Evolutionary conservation across 2,797 vertebrate genomes (phyloP), one percentile per base, ranked within the genome.

Genomic region (Sardinella longiceps): DNA sequence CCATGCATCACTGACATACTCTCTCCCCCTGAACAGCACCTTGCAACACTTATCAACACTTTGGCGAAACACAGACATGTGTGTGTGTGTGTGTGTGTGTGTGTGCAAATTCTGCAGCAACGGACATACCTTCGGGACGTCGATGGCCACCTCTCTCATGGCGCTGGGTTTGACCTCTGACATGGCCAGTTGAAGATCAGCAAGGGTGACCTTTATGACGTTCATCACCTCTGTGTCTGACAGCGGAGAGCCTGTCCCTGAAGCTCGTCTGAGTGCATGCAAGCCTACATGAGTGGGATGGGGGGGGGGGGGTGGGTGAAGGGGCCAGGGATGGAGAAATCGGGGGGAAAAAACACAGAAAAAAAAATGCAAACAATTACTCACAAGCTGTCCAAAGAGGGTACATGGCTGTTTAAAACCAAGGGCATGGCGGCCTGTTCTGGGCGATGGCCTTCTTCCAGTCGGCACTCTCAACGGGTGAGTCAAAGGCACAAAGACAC

Each of bases 81-180:
- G 70, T 77, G 33, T 77, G 70, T 39, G 70, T 70, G 60, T 37
- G 30, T 70, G 63, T 70, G 63, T 70, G 30, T 37, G 30, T 37
- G 30, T 37, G 28, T 20, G 28, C 37, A 0, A 5, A 12, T 37
- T 77, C 14, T 43, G 5, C 82, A 84, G 28, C 90, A 80, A 74
- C 51, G 84, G 70, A 94, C 94, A 91, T 94, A 99, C 98, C 94
- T 97, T 98, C 82, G 98, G 98, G 70, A 99, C 96, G 80, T 99
- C 98, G 1, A 99, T 92, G 50, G 98, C 96, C 74, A 99, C 97
- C 89, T 99, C 98, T 90, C 98, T 97, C 98, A 99, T 99, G 88
- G 98, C 98, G 2, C 98, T 99, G 89, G 98, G 98, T 91, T 97
- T 97, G 90, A 99, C 94, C 14, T 95, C 94, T 10, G 95, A 95